A percentile compares a stretch with the other conserved stretches of the same genome.
Evolutionary conservation across 2,797 vertebrate species (phyloP).

Genomic region (Threskiornis aethiopicus): DNA sequence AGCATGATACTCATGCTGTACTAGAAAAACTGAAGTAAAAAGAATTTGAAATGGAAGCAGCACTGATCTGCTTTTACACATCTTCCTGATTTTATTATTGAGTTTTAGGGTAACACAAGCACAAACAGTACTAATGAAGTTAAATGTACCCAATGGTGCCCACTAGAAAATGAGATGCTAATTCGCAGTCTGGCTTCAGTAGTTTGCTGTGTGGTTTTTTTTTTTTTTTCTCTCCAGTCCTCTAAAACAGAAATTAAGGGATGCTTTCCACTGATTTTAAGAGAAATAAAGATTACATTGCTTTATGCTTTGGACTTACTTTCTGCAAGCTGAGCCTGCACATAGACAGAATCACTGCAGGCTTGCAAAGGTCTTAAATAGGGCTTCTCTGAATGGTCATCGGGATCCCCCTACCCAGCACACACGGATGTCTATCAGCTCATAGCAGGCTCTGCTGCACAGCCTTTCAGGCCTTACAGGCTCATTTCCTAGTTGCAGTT

Average conservation of each 20-base stretch:
- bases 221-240: background rate
- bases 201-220: background rate
- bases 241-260: background rate
- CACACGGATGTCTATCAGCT: background rate
- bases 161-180: conserved; percentile 21
- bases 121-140: background rate
- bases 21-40: background rate
- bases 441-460: background rate
- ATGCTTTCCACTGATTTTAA: background rate
- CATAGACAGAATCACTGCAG: background rate
- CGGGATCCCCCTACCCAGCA: background rate
- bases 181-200: conserved; percentile 8
- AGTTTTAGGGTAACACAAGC: conserved; percentile 1
- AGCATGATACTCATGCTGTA: background rate
- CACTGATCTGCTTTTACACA: background rate
- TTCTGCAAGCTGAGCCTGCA: background rate
- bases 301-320: background rate
- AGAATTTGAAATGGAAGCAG: background rate
- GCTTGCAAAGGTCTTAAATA: background rate
- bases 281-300: background rate
- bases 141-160: background rate
- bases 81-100: background rate
- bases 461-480: background rate
- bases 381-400: background rate
- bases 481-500: background rate